Evolutionary conservation across 2,797 vertebrate species (phyloP).

Genomic region (Peromyscus attwateri): DNA sequence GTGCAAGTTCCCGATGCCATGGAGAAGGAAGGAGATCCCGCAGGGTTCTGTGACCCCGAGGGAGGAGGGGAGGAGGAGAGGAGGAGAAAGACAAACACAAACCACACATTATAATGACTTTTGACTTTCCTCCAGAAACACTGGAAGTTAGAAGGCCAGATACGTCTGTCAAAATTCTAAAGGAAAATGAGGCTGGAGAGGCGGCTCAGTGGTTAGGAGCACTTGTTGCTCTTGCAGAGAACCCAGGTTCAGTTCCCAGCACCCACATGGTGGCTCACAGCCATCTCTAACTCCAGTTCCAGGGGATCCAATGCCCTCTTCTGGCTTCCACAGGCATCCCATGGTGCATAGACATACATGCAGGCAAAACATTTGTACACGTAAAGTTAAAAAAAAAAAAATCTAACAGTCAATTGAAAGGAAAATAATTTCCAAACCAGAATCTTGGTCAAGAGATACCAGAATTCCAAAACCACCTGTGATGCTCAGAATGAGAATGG

Average conservation of each 20-base stretch:
- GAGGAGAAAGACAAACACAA: not conserved
- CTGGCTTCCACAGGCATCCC: not conserved
- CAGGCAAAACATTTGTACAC: not conserved
- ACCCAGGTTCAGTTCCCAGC: not conserved
- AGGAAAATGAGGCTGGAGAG: not conserved
- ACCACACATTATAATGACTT: not conserved
- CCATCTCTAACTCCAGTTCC: not conserved
- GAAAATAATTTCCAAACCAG: conserved; percentile 3
- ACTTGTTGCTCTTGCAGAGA: not conserved
- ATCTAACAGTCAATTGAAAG: not conserved
- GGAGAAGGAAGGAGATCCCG: not conserved
- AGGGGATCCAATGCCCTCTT: not conserved
- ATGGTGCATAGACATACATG: not conserved
- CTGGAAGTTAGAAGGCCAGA: not conserved
- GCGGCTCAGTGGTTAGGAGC: not conserved
- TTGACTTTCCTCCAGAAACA: not conserved
- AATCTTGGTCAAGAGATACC: not conserved
- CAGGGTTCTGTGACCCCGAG: not conserved
- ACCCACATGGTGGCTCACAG: not conserved
- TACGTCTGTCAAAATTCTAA: conserved; percentile 1
- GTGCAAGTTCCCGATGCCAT: not conserved
- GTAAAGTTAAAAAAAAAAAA: not conserved
- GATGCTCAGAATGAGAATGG: not conserved
- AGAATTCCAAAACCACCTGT: not conserved
- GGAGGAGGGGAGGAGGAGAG: too few species aligned